These are phyloP conservation scores for Melanotaenia duboulayi DNA, from an alignment of 2,113 vertebrate genomes.

Conservation along the genomic window DNA sequence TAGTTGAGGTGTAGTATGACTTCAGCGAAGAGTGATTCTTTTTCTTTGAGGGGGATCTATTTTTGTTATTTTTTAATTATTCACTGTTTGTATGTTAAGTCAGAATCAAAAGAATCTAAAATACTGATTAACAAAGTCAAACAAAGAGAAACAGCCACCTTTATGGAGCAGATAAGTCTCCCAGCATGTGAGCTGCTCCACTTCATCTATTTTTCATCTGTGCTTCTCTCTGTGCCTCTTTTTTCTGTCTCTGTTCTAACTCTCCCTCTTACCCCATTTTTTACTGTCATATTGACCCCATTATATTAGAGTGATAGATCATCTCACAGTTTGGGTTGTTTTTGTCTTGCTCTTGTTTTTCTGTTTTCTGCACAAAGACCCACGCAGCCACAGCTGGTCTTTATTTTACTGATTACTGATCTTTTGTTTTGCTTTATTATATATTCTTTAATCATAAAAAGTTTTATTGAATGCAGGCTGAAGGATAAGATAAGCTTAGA, in stretches of 20 bases:
- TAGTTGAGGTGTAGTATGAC: constrained; percentile 1
- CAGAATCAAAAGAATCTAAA: constrained; percentile 47
- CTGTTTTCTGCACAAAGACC: neutral
- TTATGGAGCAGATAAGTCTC: constrained; percentile 68
- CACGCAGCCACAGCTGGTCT: neutral
- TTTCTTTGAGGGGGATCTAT: neutral
- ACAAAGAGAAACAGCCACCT: constrained; percentile 58
- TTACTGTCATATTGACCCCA: constrained; percentile 31
- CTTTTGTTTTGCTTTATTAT: neutral
- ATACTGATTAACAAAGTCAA: constrained; percentile 40
- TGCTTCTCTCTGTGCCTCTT: constrained; percentile 9
- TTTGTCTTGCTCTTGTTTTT: neutral
- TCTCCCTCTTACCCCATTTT: constrained; percentile 23
- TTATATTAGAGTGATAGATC: constrained; percentile 1
- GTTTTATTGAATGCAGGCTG: constrained; percentile 20
- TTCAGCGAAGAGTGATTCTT: neutral
- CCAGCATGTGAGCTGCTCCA: constrained; percentile 67
- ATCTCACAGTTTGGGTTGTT: neutral
- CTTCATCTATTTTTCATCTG: constrained; percentile 74
- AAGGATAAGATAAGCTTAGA: constrained; percentile 25
- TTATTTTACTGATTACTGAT: neutral
- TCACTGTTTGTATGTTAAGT: constrained; percentile 35
- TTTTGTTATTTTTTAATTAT: constrained; percentile 20
- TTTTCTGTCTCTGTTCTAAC: constrained; percentile 35
- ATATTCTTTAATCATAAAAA: constrained; percentile 3